phyloP scores from a whole-genome alignment of 1,140 invertebrate species.

The Nomia melanderi region DNA sequence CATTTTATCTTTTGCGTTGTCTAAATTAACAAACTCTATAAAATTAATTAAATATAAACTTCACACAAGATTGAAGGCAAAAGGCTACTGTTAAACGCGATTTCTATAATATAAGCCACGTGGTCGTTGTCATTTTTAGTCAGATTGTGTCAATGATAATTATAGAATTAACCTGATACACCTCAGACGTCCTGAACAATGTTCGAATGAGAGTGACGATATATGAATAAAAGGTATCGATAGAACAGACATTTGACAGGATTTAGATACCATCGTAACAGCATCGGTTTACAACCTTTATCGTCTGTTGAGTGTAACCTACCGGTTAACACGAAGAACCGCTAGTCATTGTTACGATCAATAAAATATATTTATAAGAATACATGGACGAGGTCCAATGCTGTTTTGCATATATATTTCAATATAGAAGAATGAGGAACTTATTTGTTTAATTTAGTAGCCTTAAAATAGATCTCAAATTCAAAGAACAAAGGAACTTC shows the following conservation, averaged over 20 bases:
- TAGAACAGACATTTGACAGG: slow-evolving; percentile 73
- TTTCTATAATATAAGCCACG: background rate
- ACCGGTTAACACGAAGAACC: slow-evolving; percentile 50
- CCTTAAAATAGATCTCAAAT: no score
- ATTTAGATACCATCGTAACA: slow-evolving; percentile 77
- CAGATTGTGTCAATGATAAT: slow-evolving; percentile 43
- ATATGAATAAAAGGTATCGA: slow-evolving; percentile 74
- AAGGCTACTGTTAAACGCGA: no score
- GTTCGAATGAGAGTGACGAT: slow-evolving; percentile 72
- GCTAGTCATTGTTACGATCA: slow-evolving; percentile 57
- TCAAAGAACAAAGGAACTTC: no score
- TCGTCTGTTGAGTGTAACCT: slow-evolving; percentile 57
- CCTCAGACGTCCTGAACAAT: slow-evolving; percentile 34
- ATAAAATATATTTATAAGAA: slow-evolving; percentile 43
- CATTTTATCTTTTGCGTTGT: no score
- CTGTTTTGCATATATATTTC: no score
- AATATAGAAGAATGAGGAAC: no score
- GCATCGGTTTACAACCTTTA: slow-evolving; percentile 75
- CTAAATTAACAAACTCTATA: no score
- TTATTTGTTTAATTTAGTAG: no score
- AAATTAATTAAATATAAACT: no score
- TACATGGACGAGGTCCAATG: slow-evolving; percentile 17
- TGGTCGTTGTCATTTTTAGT: background rate
- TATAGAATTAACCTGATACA: slow-evolving; percentile 59
- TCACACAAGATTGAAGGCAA: no score